Evolutionary conservation across 2,113 vertebrate genomes (phyloP).

Genomic region (Sinocyclocheilus anshuiensis): DNA sequence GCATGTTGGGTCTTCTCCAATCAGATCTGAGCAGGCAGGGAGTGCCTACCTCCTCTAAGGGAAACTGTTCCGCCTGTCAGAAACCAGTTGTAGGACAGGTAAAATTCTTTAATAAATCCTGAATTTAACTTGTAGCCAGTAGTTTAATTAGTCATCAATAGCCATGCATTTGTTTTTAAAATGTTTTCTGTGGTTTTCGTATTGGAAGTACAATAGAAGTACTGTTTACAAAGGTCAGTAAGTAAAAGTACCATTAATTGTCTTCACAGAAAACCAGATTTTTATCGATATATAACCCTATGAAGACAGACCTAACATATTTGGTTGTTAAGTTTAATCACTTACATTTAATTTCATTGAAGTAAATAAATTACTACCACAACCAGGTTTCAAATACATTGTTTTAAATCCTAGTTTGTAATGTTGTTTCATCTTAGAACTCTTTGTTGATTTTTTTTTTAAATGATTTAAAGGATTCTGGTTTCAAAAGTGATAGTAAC

Average conservation of each 20-base stretch:
- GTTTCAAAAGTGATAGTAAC: not conserved
- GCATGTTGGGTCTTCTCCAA: constrained; percentile 90
- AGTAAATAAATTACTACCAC: not conserved
- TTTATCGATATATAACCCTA: not conserved
- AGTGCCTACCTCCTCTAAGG: constrained; percentile 86
- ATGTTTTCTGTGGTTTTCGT: not conserved
- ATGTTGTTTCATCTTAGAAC: not conserved
- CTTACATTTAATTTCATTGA: not conserved
- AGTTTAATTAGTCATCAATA: not conserved
- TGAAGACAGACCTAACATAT: not conserved
- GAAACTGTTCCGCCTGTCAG: constrained; percentile 87
- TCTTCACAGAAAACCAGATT: not conserved
- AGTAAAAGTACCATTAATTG: not conserved
- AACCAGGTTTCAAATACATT: not conserved
- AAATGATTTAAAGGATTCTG: not conserved
- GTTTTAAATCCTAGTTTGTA: not conserved
- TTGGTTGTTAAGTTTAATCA: not conserved
- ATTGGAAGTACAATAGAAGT: not conserved
- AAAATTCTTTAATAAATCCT: constrained; percentile 11
- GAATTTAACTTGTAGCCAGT: not conserved
- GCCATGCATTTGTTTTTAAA: not conserved
- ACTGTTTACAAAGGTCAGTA: not conserved
- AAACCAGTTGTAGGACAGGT: constrained; percentile 91
- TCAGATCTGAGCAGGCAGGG: constrained; percentile 88
- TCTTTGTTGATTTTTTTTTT: no score